A percentile compares a stretch with the other conserved stretches of the same genome.
phyloP scores from a whole-genome alignment of 2,113 vertebrate genomes.

The Thermophis baileyi region DNA sequence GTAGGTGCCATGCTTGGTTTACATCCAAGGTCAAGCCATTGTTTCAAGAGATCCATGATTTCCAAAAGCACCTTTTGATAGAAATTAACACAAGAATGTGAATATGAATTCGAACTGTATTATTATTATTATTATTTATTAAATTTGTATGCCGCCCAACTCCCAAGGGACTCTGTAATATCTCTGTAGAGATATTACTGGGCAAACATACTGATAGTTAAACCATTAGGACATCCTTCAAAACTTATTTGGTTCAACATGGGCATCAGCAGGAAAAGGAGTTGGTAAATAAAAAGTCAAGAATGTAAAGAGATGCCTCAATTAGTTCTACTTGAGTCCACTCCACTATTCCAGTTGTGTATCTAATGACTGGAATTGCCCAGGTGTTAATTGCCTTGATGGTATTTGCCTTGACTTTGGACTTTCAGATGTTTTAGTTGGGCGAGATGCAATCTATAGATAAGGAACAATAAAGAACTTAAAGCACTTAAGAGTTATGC shows the following conservation, averaged over 20 bases:
- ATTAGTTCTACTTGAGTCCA: neutral
- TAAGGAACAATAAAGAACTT: neutral
- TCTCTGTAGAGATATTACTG: neutral
- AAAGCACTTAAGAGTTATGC: neutral
- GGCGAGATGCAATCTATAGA: neutral
- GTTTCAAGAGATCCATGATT: neutral
- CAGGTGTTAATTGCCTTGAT: no score
- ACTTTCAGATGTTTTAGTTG: neutral
- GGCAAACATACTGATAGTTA: neutral
- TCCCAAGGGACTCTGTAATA: no score
- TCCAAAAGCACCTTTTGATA: neutral
- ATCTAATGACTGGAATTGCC: neutral
- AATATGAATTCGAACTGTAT: neutral
- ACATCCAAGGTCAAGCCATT: conserved; percentile 7
- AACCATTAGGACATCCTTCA: neutral
- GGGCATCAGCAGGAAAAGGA: neutral
- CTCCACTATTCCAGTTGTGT: neutral
- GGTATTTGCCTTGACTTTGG: neutral
- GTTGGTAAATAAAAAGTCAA: neutral
- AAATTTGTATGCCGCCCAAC: no score
- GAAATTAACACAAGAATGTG: neutral
- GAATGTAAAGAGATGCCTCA: neutral
- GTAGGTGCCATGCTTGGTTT: conserved; percentile 10
- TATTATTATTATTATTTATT: no score
- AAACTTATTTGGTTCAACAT: neutral